These are phyloP conservation scores for Grammatotria lemairii DNA, from an alignment of 2,113 vertebrate genomes.

Conservation along the genomic window DNA sequence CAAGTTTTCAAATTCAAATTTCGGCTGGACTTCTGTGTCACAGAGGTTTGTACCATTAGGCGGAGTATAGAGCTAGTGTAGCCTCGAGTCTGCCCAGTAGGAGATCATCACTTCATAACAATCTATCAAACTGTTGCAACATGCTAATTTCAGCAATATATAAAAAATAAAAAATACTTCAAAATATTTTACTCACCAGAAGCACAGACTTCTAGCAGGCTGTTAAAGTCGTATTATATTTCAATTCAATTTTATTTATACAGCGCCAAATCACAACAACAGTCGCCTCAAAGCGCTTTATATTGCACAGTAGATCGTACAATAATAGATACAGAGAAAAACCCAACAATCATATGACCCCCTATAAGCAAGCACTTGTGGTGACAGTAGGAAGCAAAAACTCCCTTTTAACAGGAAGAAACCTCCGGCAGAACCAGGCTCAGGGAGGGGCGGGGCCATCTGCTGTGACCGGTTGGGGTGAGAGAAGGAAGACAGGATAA, in stretches of 20 bases:
- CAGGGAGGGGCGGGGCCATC: not conserved
- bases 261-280: not conserved
- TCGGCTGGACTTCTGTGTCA: not conserved
- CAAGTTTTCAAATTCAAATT: not conserved
- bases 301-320: not conserved
- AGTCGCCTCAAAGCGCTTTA: not conserved
- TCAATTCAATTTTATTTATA: not conserved
- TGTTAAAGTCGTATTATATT: not conserved
- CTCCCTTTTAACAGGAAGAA: not conserved
- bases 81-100: not conserved
- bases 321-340: not conserved
- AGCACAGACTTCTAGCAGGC: not conserved
- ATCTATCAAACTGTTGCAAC: not conserved
- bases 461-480: not conserved
- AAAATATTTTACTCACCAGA: not conserved
- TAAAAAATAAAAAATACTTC: not conserved
- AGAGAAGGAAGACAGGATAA: not conserved
- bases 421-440: fast-evolving
- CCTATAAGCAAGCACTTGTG: not conserved
- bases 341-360: not conserved
- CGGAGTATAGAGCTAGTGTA: not conserved
- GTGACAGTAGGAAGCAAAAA: not conserved
- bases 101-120: not conserved
- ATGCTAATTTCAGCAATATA: not conserved
- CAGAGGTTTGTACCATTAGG: not conserved